phyloP scores from a whole-genome alignment of 2,113 vertebrate genomes.

The Aythya baeri region DNA sequence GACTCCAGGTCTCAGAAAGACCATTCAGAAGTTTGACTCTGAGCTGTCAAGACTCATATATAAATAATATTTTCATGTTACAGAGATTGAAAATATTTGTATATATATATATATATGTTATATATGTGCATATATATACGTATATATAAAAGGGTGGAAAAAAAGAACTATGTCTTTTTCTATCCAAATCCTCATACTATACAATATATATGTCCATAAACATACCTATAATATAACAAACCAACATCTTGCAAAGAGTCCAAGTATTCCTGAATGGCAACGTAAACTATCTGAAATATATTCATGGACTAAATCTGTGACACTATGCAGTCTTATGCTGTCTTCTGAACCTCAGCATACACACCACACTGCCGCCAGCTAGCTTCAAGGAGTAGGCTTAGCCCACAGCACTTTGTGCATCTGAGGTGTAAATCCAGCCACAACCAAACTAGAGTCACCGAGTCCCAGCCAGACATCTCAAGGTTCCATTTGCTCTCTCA shows the following conservation, averaged over 20 bases:
- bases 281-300: neutral
- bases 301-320: neutral
- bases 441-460: neutral
- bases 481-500: neutral
- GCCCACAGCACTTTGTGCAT: rapidly evolving
- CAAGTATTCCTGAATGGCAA: neutral
- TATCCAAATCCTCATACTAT: neutral
- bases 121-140: neutral
- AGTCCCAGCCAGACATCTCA: neutral
- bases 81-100: neutral
- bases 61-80: neutral
- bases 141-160: neutral
- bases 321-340: rapidly evolving
- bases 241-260: rapidly evolving
- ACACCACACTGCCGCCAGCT: neutral
- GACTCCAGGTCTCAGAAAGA: neutral
- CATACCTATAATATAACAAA: neutral
- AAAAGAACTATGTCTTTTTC: rapidly evolving
- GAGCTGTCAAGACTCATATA: neutral
- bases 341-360: neutral
- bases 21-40: neutral
- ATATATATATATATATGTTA: neutral
- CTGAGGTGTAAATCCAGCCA: neutral
- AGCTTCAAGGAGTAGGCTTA: neutral
- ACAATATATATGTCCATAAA: neutral